Conservation (phyloP, 35 echinoderm and acorn worm genomes). For the Holothuria glaberrima region DNA sequence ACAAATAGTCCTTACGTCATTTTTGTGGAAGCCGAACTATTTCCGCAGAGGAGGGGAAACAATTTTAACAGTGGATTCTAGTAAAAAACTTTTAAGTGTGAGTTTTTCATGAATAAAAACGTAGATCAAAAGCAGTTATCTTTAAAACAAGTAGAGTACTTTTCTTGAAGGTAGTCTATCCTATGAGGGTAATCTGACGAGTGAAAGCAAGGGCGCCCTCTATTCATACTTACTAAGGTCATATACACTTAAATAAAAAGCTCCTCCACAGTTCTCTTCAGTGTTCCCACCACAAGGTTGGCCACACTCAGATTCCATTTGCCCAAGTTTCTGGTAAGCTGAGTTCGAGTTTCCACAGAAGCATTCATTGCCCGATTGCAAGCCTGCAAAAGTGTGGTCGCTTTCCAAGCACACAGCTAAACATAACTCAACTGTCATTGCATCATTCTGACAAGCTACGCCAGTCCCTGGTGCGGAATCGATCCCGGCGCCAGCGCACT, state of each 20-base stretch:
- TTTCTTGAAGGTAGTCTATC: no score
- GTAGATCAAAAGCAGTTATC: no score
- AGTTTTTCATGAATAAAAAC: no score
- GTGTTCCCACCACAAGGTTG: not conserved
- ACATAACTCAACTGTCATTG: slow-evolving; percentile 8
- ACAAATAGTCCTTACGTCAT: no score
- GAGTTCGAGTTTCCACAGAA: not conserved
- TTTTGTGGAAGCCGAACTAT: no score
- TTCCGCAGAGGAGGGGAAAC: no score
- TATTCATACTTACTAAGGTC: slow-evolving; percentile 12
- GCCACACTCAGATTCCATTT: not conserved
- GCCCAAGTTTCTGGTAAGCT: not conserved
- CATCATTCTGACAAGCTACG: not conserved
- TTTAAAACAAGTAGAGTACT: no score
- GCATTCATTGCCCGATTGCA: slow-evolving; percentile 4
- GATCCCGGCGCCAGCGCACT: not conserved
- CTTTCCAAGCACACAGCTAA: not conserved
- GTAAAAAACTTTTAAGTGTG: no score
- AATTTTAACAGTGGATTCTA: no score
- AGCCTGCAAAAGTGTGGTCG: not conserved
- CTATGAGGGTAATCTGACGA: no score
- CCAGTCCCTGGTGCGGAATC: not conserved
- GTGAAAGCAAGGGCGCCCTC: no score
- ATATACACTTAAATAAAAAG: not conserved
- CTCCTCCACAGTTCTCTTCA: not conserved